These are phyloP conservation scores for Gnathonemus longibarbis DNA, from an alignment of 2,113 vertebrate species.

Conservation along the genomic window DNA sequence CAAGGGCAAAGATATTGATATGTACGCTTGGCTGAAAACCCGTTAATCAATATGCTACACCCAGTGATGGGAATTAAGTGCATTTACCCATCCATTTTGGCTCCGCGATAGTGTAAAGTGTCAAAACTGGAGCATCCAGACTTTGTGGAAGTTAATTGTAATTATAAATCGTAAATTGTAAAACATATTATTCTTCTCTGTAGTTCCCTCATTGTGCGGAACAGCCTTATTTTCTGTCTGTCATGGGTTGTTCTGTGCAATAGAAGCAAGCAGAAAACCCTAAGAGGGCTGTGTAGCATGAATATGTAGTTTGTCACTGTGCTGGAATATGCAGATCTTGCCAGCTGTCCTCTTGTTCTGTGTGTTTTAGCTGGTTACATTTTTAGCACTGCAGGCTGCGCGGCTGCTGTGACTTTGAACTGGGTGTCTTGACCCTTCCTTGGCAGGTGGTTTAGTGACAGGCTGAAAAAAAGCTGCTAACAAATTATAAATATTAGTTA, in stretches of 20 bases:
- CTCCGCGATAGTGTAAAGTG: neutral
- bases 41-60: neutral
- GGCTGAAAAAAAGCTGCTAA: neutral
- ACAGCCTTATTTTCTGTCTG: neutral
- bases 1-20: neutral
- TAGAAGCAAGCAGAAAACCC: no score
- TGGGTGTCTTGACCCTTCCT: neutral
- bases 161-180: neutral
- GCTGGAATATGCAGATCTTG: neutral
- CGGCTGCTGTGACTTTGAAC: neutral
- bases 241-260: no score
- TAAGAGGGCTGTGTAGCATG: neutral
- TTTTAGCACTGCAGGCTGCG: neutral
- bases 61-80: neutral
- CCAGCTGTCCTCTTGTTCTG: conserved; percentile 3
- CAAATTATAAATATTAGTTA: neutral
- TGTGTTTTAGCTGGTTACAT: no score
- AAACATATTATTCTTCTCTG: neutral
- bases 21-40: neutral
- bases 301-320: neutral
- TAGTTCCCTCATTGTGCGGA: neutral
- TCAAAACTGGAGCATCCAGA: neutral
- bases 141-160: neutral
- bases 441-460: neutral
- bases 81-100: neutral